Evolutionary conservation across 1,140 invertebrate genomes (phyloP), one percentile per base, ranked within the genome.

Genomic region (Parasteatoda tepidariorum): DNA sequence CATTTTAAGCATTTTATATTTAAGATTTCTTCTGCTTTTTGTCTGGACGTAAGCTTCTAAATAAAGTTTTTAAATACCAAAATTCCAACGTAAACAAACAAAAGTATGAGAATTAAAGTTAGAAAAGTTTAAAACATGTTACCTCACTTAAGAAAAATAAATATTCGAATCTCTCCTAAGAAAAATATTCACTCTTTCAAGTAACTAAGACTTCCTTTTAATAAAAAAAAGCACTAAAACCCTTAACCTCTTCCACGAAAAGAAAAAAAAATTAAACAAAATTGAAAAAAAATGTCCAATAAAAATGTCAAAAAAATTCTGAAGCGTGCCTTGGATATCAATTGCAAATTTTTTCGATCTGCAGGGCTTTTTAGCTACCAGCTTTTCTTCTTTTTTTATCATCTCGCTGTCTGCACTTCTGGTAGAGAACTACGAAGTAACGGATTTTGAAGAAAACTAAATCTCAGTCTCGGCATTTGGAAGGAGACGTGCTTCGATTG

Each of bases 391-490:
- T n/a, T n/a, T n/a, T n/a, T n/a, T n/a, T 18, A 48, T 9, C 38
- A 13, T 48, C 4, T 48, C 38, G 18, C 18, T 9, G 38, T 0
- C 38, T 48, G 54, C 59, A 33, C 13, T 48, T 48, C 38, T 48
- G 38, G 38, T 48, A 48, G 18, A 48, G 18, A 48, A 13, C 73
- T 24, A 31, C 15, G n/a, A 38, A 75, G 22, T 62, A 38, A 68
- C 66, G 41, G 66, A 68, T 61, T 75, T 57, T 78, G 59, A 22
- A 31, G 34, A 78, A 78, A 78, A 78, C 74, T 55, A 78, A 78
- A 78, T 78, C 74, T 66, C 26, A 57, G 74, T 54, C 55, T 28
- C 66, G 74, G 33, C 67, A 70, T 78, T 78, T 55, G 28, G 48
- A 54, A 31, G 30, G 34, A 30, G 64, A 78, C 74, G 74, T 78